Evolutionary conservation across 2,113 vertebrate genomes (phyloP), one percentile per base, ranked within the genome.

Genomic region (Pelecanus crispus): DNA sequence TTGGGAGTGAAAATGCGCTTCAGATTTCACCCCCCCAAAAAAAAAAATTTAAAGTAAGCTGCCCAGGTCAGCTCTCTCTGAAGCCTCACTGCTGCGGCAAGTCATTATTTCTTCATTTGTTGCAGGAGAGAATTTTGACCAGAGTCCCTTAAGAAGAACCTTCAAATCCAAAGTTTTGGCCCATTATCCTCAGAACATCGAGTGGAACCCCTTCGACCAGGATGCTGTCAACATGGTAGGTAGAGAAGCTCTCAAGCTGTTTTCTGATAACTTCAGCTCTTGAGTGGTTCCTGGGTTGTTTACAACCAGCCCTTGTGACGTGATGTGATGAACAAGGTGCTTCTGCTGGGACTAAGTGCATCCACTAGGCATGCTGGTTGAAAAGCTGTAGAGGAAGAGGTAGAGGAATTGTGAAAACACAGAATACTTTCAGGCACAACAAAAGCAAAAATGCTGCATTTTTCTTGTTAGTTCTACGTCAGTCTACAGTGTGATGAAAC

Each of bases 171-270:
- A 99, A 97, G 99, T 99, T 90, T 97, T 99, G 95, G 99, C 99
- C 31, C 99, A 99, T 93, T 99, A 99, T 90, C 99, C 99, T 44
- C 99, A 99, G 97, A 99, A 98, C 95, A 98, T 99, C 4, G 99
- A 99, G 88, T 99, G 98, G 98, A 99, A 98, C 92, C 99, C 99
- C 70, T 99, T 99, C 61, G 99, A 99, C 97, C 99, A 98, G 97
- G 99, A 99, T 98, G 99, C 99, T 0, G 98, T 99, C 92, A 99
- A 99, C 95, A 99, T 99, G 99, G 99, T 99, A 97, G 91, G 99
- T 98, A n/a, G 47, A 81, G 62, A 80, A 78, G 22, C 68, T 67
- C 50, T 87, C 31, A 16, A 6, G 21, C 36, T 62, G 38, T 56
- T 73, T 26, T 21, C 7, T 72, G 8, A 11, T 40, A 42, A 2